Evolutionary conservation across 2,113 vertebrate genomes (phyloP).

Genomic region (Oryzias woworae): DNA sequence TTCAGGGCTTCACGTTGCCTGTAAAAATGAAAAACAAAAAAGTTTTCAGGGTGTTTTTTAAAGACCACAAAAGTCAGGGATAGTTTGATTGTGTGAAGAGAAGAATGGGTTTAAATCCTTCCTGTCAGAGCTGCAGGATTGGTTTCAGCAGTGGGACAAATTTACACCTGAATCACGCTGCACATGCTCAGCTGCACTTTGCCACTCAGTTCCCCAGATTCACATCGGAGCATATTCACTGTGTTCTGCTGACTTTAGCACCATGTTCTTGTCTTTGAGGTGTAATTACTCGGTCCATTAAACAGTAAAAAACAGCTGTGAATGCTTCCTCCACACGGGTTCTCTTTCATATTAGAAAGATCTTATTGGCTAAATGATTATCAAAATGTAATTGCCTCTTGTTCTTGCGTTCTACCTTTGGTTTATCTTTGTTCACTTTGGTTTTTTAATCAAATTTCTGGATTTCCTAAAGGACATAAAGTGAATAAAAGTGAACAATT

Average conservation of each 20-base stretch:
- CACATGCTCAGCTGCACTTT: not conserved
- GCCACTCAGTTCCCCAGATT: not conserved
- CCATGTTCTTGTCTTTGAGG: no score
- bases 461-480: no score
- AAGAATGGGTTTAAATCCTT: conserved; percentile 20
- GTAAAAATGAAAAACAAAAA: not conserved
- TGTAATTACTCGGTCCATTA: no score
- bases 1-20: not conserved
- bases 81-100: conserved; percentile 15
- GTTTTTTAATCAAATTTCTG: no score
- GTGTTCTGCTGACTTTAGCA: not conserved
- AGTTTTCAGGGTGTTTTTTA: not conserved
- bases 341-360: no score
- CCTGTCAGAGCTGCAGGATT: not conserved
- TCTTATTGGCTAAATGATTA: no score
- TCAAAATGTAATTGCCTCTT: no score
- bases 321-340: no score
- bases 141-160: conserved; percentile 7
- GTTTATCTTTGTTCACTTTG: no score
- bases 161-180: conserved; percentile 22
- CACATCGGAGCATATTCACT: not conserved
- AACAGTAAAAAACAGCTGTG: no score
- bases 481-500: no score
- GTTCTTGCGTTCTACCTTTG: no score
- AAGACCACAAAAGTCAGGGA: not conserved